These are phyloP conservation scores for Morelia viridis DNA, from an alignment of 2,797 vertebrate genomes.

Conservation along the genomic window DNA sequence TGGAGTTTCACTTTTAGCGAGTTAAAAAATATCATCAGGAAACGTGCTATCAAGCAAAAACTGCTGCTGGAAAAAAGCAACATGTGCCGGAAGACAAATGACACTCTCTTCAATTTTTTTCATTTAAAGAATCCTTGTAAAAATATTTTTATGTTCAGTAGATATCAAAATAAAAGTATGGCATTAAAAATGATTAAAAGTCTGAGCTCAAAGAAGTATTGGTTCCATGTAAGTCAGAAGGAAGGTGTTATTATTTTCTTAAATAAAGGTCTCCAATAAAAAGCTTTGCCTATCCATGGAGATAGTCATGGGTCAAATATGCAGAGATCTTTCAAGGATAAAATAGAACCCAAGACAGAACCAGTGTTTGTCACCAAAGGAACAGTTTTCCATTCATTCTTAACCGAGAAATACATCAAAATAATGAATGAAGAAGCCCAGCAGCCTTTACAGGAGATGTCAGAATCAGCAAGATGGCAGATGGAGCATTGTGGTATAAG, in stretches of 20 bases:
- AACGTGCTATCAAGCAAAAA: conserved; percentile 52
- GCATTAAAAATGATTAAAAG: conserved; percentile 49
- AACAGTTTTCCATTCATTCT: neutral
- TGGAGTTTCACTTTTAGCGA: neutral
- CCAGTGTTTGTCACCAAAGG: neutral
- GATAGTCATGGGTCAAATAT: neutral
- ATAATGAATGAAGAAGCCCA: neutral
- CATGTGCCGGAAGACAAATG: conserved; percentile 46
- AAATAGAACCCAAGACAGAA: neutral
- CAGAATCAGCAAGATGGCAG: neutral
- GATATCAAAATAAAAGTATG: conserved; percentile 48
- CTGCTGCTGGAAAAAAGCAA: conserved; percentile 48
- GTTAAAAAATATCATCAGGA: neutral
- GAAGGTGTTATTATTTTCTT: neutral
- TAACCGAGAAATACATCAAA: neutral
- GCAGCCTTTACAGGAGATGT: neutral
- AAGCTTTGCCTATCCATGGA: neutral
- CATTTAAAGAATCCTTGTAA: conserved; percentile 47
- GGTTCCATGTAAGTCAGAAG: conserved; percentile 48
- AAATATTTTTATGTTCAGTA: conserved; percentile 56
- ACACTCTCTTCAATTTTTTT: conserved; percentile 51
- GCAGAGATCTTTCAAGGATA: neutral
- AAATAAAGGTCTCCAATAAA: neutral
- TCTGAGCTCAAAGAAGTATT: conserved; percentile 50
- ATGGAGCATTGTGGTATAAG: neutral